phyloP scores from a whole-genome alignment of 2,888 invertebrate genomes.

The Parasteatoda lunata region DNA sequence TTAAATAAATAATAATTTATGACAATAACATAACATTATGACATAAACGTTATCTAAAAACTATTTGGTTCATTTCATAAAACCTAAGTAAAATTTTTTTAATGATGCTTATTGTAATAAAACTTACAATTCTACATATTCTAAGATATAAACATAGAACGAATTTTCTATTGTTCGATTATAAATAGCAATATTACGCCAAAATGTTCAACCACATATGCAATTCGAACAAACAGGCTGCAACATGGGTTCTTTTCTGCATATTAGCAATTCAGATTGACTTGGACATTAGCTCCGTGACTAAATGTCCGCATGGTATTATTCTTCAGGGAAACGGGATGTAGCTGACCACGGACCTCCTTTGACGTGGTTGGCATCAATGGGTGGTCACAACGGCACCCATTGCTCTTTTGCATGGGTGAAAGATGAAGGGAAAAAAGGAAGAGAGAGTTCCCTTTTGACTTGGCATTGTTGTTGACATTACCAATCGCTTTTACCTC shows the following conservation, averaged over 20 bases:
- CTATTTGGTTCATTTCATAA: no score
- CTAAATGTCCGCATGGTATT: constrained; percentile 38
- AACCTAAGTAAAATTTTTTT: no score
- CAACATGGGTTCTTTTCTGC: background rate
- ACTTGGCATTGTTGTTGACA: background rate
- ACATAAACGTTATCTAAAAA: no score
- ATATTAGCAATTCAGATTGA: constrained; percentile 1
- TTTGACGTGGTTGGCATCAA: constrained; percentile 5
- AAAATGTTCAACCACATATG: no score
- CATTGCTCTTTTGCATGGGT: background rate
- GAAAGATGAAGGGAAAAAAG: background rate
- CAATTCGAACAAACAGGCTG: no score
- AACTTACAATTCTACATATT: no score
- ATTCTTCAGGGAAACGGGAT: background rate
- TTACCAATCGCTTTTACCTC: background rate
- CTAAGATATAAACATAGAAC: no score
- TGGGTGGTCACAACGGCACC: constrained; percentile 5
- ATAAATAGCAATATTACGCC: no score
- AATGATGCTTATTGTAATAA: no score
- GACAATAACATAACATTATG: no score
- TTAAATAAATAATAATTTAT: no score
- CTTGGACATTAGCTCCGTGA: constrained; percentile 8
- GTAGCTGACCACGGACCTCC: constrained; percentile 37
- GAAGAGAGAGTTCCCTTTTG: background rate
- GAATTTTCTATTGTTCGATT: no score